These are phyloP conservation scores for Eristalis tenax DNA, from an alignment of 2,888 invertebrate species.

Conservation along the genomic window DNA sequence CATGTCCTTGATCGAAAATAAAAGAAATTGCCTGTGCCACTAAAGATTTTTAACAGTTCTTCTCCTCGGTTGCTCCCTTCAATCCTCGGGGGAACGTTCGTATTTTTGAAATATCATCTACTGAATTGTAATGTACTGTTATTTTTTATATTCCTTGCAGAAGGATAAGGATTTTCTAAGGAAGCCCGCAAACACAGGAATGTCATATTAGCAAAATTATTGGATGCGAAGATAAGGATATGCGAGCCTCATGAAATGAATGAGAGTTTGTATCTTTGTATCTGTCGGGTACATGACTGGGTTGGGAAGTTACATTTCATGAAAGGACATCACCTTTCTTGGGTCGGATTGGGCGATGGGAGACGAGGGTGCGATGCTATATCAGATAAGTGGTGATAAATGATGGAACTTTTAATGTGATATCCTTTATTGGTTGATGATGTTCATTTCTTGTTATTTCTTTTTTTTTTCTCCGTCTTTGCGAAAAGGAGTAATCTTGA, in stretches of 20 bases:
- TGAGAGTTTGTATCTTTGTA: conserved; percentile 23
- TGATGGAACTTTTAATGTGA: conserved; percentile 69
- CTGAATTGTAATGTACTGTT: conserved; percentile 60
- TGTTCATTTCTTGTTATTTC: conserved; percentile 11
- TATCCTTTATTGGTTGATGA: conserved; percentile 64
- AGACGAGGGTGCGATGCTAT: conserved; percentile 31
- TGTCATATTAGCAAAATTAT: conserved; percentile 72
- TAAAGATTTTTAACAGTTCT: conserved; percentile 67
- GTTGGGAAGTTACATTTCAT: neutral
- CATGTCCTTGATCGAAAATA: conserved; percentile 66
- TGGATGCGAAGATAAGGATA: conserved; percentile 68
- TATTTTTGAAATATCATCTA: conserved; percentile 49
- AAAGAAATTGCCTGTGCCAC: conserved; percentile 67
- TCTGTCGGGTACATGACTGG: neutral
- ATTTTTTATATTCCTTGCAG: conserved; percentile 46
- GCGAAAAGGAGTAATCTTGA: conserved; percentile 44
- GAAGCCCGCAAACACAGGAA: conserved; percentile 45
- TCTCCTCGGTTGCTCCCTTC: neutral
- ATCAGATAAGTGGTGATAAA: conserved; percentile 71
- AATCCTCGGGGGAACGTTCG: conserved; percentile 42
- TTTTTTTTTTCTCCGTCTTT: conserved; percentile 24
- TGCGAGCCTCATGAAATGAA: conserved; percentile 51
- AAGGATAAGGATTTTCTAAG: conserved; percentile 10
- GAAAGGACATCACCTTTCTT: conserved; percentile 45
- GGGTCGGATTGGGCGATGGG: neutral